phyloP scores from a whole-genome alignment of 2,113 vertebrate genomes.

The Oreotragus oreotragus region DNA sequence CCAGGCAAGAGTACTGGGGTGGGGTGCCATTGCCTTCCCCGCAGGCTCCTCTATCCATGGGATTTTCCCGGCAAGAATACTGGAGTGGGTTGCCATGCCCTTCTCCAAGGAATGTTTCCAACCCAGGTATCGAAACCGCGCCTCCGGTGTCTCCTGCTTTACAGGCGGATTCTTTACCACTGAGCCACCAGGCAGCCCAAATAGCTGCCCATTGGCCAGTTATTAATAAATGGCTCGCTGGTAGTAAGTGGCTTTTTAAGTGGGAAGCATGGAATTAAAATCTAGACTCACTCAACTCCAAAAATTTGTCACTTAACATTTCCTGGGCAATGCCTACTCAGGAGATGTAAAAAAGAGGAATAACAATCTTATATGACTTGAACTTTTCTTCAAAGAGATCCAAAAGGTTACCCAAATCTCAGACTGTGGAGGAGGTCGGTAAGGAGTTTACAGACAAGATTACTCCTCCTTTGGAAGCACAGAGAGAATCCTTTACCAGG shows the following conservation, averaged over 20 bases:
- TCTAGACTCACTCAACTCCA: neutral
- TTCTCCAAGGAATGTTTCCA: neutral
- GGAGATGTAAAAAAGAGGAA: neutral
- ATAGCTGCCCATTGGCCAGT: neutral
- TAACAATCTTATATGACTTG: neutral
- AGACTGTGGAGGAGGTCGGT: neutral
- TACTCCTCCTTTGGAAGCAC: neutral
- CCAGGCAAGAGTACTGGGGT: too few species aligned
- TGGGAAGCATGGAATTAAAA: neutral
- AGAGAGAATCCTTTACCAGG: neutral
- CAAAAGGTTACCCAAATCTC: neutral
- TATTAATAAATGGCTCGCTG: neutral
- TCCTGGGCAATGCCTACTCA: neutral
- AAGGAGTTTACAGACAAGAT: neutral
- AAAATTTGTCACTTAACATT: neutral
- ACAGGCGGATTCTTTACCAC: neutral
- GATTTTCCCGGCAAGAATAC: neutral
- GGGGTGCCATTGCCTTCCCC: too few species aligned
- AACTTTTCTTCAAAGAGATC: neutral
- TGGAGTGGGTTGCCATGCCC: neutral
- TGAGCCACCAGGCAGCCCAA: neutral
- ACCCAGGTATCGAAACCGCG: fast-evolving
- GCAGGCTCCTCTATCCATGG: neutral
- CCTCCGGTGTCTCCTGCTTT: neutral
- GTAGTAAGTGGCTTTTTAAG: neutral